phyloP scores from a whole-genome alignment of 2,797 vertebrate species.

The Lophotriccus pileatus region DNA sequence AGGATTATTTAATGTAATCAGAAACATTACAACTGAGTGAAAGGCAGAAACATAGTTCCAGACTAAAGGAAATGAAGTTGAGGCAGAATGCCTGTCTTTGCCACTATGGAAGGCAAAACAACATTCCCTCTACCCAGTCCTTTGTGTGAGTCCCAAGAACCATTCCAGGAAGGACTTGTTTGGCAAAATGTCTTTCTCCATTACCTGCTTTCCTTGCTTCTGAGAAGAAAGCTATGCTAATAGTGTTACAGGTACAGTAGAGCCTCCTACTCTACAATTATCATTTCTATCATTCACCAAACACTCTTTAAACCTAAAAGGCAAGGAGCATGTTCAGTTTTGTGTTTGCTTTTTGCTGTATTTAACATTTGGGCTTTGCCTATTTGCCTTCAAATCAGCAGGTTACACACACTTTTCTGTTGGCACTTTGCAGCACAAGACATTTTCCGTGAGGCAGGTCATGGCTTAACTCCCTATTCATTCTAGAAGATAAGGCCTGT shows the following conservation, averaged over 20 bases:
- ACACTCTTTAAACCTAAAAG: background rate
- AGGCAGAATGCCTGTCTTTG: background rate
- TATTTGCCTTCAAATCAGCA: background rate
- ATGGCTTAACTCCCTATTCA: background rate
- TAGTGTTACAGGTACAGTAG: background rate
- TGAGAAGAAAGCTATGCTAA: background rate
- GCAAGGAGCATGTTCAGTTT: background rate
- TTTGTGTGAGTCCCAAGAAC: background rate
- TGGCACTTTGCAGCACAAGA: background rate
- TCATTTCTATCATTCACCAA: background rate
- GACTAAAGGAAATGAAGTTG: background rate
- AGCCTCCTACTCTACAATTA: background rate
- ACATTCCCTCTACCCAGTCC: background rate
- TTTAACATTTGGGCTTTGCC: background rate
- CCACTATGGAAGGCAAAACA: background rate
- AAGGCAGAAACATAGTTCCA: background rate
- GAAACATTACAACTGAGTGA: background rate
- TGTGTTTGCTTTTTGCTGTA: background rate
- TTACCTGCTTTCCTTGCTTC: background rate
- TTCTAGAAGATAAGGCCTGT: background rate
- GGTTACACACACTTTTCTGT: background rate
- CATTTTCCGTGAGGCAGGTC: background rate
- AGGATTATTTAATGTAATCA: background rate
- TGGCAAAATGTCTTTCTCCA: background rate
- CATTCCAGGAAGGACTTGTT: background rate